These are phyloP conservation scores for Invenusta paracnida DNA, from an alignment of 2,888 invertebrate species.

Conservation along the genomic window DNA sequence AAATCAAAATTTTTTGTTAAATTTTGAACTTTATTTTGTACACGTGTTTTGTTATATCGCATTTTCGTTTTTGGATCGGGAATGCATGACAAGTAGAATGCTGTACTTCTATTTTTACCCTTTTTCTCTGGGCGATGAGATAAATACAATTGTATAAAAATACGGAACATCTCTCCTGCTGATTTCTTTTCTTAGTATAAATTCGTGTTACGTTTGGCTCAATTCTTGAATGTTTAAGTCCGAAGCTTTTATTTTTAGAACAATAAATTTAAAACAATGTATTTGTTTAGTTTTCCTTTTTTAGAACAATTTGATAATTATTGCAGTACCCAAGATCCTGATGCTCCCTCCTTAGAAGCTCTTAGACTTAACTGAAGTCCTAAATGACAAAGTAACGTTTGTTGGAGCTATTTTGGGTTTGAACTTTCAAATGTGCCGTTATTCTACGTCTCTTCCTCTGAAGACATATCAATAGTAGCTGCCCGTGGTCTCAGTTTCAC, in stretches of 20 bases:
- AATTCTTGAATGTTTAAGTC: not conserved
- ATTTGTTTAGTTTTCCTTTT: too few species aligned
- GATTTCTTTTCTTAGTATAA: not conserved
- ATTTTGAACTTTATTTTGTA: not conserved
- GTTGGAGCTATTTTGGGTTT: not conserved
- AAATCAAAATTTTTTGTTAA: not conserved
- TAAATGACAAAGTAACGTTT: too few species aligned
- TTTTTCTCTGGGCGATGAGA: not conserved
- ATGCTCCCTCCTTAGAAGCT: too few species aligned
- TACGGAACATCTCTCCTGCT: not conserved
- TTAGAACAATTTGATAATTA: too few species aligned
- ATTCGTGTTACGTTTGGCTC: not conserved
- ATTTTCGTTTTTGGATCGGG: not conserved
- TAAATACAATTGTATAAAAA: constrained; percentile 19
- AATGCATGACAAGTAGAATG: not conserved
- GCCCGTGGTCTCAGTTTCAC: not conserved
- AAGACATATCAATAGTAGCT: not conserved
- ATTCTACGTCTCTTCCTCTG: not conserved
- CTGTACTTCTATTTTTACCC: not conserved
- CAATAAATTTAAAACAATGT: too few species aligned
- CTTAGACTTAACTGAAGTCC: too few species aligned
- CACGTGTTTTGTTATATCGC: not conserved
- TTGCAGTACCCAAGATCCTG: too few species aligned
- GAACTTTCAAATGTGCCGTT: not conserved
- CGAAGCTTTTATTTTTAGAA: not conserved